Conservation (phyloP, 2,113 vertebrate genomes). For the Hyla sarda region DNA sequence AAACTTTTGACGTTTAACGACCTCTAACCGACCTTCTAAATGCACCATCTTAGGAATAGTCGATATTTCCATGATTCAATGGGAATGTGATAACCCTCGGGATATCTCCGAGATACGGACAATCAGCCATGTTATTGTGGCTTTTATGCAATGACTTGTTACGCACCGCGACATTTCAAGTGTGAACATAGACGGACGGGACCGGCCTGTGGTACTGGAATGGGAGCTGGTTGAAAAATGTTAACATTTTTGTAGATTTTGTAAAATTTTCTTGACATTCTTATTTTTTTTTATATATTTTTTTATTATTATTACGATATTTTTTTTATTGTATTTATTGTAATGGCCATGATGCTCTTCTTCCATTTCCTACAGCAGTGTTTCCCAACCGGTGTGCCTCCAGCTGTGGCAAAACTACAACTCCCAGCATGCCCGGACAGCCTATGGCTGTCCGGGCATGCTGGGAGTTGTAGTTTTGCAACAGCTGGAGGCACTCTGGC, state of each 20-base stretch:
- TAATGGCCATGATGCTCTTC: neutral
- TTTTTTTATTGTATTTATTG: neutral
- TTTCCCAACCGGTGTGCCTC: too few relatives aligned
- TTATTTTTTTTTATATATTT: too few relatives aligned
- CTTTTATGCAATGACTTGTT: neutral
- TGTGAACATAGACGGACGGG: neutral
- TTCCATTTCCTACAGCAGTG: too few relatives aligned
- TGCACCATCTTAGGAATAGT: neutral
- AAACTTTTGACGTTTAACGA: too few relatives aligned
- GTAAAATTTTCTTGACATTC: neutral
- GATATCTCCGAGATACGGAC: slow-evolving; percentile 24
- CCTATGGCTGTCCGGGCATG: too few relatives aligned
- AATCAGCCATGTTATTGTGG: slow-evolving; percentile 16
- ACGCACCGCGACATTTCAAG: neutral
- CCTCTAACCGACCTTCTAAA: neutral
- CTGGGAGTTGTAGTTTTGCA: too few relatives aligned
- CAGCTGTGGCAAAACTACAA: too few relatives aligned
- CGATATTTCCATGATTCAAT: neutral
- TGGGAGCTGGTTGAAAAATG: neutral
- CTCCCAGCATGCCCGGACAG: too few relatives aligned
- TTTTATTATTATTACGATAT: too few relatives aligned
- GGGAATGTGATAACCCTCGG: slow-evolving; percentile 19
- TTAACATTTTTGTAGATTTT: neutral
- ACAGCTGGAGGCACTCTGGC: too few relatives aligned
- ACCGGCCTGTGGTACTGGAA: neutral